Evolutionary conservation across 2,113 vertebrate genomes (phyloP).

Genomic region (Anser cygnoides): DNA sequence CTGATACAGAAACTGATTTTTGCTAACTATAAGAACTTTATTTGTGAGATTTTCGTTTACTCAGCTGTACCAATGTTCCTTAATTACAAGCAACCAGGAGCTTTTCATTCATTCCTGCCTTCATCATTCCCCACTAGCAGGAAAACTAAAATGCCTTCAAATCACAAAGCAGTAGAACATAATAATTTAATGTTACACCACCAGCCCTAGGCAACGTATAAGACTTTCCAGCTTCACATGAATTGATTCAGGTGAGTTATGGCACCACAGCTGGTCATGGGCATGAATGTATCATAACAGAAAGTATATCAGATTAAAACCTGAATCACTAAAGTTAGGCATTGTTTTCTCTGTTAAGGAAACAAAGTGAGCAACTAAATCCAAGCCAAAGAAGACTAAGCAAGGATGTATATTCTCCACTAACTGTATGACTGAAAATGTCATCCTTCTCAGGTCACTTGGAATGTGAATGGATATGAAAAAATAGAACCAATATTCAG

Average conservation of each 20-base stretch:
- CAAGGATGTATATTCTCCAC: background rate
- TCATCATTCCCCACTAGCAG: background rate
- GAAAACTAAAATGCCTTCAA: conserved; percentile 31
- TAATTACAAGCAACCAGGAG: conserved; percentile 10
- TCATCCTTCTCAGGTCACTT: background rate
- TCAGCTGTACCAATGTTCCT: background rate
- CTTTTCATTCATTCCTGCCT: background rate
- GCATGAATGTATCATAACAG: background rate
- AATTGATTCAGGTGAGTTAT: background rate
- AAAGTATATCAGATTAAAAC: conserved; percentile 13
- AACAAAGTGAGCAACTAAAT: background rate
- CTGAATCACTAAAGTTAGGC: background rate
- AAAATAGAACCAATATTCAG: background rate
- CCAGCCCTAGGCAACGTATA: background rate
- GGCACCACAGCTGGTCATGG: background rate
- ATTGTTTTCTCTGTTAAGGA: background rate
- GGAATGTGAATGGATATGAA: background rate
- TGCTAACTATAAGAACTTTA: background rate
- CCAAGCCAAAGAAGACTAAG: background rate
- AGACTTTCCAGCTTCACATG: background rate
- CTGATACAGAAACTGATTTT: background rate
- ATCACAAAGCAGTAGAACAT: background rate
- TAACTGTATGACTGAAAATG: background rate
- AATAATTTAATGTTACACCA: background rate
- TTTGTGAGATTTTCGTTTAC: background rate